Evolutionary conservation across 2,797 vertebrate species (phyloP).

Genomic region (Trichosurus vulpecula): DNA sequence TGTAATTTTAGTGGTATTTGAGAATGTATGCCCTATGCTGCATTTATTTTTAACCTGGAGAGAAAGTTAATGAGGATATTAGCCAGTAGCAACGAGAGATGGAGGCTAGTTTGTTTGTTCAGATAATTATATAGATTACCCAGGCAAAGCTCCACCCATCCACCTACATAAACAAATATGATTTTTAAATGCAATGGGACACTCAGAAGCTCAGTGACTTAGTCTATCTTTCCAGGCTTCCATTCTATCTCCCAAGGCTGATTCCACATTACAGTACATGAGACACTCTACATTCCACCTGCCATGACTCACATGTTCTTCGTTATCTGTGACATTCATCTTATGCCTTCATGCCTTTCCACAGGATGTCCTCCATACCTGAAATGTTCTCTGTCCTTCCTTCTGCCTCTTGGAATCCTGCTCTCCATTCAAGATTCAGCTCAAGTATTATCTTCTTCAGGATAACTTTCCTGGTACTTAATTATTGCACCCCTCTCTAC

Average conservation of each 20-base stretch:
- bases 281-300: neutral
- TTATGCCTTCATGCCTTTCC: neutral
- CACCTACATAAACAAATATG: neutral
- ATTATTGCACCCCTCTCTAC: neutral
- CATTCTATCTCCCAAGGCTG: neutral
- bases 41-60: neutral
- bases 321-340: neutral
- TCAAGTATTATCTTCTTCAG: neutral
- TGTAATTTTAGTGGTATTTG: neutral
- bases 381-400: neutral
- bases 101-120: neutral
- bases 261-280: neutral
- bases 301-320: neutral
- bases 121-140: neutral
- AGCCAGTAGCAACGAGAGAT: neutral
- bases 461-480: neutral
- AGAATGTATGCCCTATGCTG: neutral
- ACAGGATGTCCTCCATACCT: neutral
- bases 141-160: neutral
- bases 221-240: neutral
- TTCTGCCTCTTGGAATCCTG: neutral
- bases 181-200: neutral
- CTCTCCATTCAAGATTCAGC: neutral
- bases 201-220: neutral
- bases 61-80: neutral